Evolutionary conservation across 2,888 invertebrate genomes (phyloP).

Genomic region (Microctonus aethiopoides): DNA sequence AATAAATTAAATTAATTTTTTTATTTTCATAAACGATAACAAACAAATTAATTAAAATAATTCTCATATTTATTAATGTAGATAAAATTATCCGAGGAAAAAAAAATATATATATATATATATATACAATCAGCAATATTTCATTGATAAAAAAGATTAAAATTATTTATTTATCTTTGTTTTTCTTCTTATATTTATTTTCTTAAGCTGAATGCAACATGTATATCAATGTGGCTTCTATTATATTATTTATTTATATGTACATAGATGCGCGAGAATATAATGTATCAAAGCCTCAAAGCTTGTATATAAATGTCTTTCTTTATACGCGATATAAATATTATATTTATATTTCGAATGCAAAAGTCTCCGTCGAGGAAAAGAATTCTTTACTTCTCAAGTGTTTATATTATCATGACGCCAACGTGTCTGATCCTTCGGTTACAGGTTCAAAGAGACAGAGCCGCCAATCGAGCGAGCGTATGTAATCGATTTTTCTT

Average conservation of each 20-base stretch:
- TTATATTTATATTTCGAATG: background rate
- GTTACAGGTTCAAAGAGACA: conserved; percentile 87
- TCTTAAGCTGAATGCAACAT: conserved; percentile 1
- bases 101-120: no score
- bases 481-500: conserved; percentile 76
- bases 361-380: background rate
- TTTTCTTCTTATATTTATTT: background rate
- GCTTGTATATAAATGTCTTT: background rate
- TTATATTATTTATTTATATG: no score
- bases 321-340: background rate
- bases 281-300: background rate
- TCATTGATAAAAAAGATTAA: background rate
- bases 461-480: conserved; percentile 86
- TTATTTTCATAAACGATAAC: no score
- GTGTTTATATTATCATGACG: conserved; percentile 19
- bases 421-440: conserved; percentile 61
- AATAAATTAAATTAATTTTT: no score
- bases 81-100: no score
- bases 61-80: no score
- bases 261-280: background rate
- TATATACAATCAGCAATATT: no score
- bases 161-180: background rate
- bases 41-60: no score
- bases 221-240: conserved; percentile 29
- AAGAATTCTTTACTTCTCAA: background rate